phyloP scores from a whole-genome alignment of 2,797 vertebrate genomes.

The Centroberyx gerrardi region DNA sequence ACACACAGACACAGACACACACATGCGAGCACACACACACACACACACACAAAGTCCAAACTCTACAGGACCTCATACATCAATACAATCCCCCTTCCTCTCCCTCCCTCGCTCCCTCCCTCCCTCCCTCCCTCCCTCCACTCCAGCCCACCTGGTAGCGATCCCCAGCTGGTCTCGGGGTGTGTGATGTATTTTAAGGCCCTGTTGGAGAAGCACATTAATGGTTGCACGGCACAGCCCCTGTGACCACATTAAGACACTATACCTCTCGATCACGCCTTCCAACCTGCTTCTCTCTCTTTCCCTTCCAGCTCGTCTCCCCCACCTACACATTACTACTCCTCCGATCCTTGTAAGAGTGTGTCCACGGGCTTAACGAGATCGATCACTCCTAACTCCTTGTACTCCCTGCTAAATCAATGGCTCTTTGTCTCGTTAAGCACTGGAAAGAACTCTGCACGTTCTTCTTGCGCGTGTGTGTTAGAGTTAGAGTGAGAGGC shows the following conservation, averaged over 20 bases:
- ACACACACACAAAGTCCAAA: conserved; percentile 9
- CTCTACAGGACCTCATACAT: conserved; percentile 52
- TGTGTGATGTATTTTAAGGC: conserved; percentile 69
- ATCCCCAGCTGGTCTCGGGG: conserved; percentile 61
- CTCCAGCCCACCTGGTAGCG: conserved; percentile 62
- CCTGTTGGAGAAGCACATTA: conserved; percentile 56
- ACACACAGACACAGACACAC: conserved; percentile 7
- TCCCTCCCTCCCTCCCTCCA: background rate
- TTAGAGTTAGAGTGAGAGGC: conserved; percentile 29
- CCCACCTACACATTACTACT: conserved; percentile 34
- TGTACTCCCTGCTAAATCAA: conserved; percentile 78
- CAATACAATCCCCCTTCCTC: conserved; percentile 39
- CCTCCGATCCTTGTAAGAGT: conserved; percentile 43
- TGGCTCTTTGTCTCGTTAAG: conserved; percentile 76
- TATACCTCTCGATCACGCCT: conserved; percentile 44
- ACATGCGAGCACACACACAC: background rate
- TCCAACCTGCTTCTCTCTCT: conserved; percentile 17
- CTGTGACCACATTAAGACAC: conserved; percentile 65
- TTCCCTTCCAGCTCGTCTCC: conserved; percentile 10
- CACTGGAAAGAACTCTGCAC: conserved; percentile 49
- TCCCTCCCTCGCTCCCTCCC: conserved; percentile 5
- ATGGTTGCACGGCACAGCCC: conserved; percentile 49
- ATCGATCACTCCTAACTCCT: conserved; percentile 78
- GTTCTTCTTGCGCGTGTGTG: conserved; percentile 28
- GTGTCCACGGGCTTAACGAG: conserved; percentile 71